phyloP scores from a whole-genome alignment of 2,888 invertebrate genomes.

The Leptarthrus brevirostris region DNA sequence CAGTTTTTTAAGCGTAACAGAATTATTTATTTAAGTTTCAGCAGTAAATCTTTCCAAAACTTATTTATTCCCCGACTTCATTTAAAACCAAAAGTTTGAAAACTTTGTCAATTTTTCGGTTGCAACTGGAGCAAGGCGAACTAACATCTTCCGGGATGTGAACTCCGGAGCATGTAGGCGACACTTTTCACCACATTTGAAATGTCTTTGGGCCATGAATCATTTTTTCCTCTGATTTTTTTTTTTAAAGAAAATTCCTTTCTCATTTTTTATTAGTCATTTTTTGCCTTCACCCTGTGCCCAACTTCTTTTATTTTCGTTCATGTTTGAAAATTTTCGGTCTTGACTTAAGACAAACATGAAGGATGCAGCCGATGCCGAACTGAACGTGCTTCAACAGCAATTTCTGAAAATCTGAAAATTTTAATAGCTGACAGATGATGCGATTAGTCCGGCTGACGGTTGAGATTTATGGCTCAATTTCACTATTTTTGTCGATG shows the following conservation, averaged over 20 bases:
- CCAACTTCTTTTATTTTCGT: constrained; percentile 16
- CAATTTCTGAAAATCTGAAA: constrained; percentile 40
- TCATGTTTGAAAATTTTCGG: constrained; percentile 19
- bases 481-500: constrained; percentile 49
- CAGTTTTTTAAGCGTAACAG: too few species aligned
- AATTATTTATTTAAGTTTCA: too few species aligned
- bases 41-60: constrained; percentile 16
- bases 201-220: neutral
- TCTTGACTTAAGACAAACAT: constrained; percentile 15
- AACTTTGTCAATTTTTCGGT: constrained; percentile 35
- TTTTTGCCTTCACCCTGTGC: neutral
- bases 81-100: constrained; percentile 33
- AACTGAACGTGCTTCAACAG: constrained; percentile 31
- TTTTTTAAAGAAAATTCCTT: constrained; percentile 1
- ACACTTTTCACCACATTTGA: neutral
- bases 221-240: neutral
- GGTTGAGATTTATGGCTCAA: constrained; percentile 47
- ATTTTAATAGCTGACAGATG: constrained; percentile 55
- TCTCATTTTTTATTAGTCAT: neutral
- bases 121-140: constrained; percentile 8
- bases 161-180: neutral
- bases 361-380: constrained; percentile 1
- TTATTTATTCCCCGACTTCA: constrained; percentile 20
- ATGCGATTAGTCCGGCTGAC: constrained; percentile 52
- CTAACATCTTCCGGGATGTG: neutral